Percentiles rank a stretch among this genome's conserved stretches.
These are phyloP conservation scores for Uromys caudimaculatus DNA, from an alignment of 2,797 vertebrate genomes.

Conservation along the genomic window DNA sequence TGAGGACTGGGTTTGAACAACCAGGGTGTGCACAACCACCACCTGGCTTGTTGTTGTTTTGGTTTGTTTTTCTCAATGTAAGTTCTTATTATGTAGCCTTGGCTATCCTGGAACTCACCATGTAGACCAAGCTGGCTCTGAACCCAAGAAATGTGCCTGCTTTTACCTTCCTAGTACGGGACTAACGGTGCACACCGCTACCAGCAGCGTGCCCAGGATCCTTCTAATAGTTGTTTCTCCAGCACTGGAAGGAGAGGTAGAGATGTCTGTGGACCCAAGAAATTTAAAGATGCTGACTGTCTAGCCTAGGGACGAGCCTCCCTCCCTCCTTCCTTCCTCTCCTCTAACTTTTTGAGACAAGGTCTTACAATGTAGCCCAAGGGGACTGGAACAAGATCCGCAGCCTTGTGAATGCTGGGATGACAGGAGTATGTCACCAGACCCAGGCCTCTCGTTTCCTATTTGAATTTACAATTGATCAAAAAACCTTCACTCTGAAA, in stretches of 20 bases:
- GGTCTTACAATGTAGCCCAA: neutral
- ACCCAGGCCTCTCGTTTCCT: neutral
- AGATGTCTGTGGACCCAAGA: neutral
- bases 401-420: neutral
- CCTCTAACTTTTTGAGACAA: neutral
- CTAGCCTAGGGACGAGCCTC: neutral
- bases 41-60: neutral
- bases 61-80: neutral
- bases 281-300: neutral
- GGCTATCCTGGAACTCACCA: neutral
- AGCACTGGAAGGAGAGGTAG: neutral
- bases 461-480: neutral
- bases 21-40: neutral
- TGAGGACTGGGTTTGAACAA: neutral
- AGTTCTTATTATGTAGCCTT: neutral
- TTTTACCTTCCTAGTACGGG: neutral
- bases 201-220: neutral
- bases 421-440: neutral
- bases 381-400: neutral
- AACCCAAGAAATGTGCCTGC: neutral
- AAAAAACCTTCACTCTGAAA: neutral
- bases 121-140: neutral
- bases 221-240: neutral
- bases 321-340: neutral
- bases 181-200: fast-evolving